Evolutionary conservation across 2,797 vertebrate genomes (phyloP).

Genomic region (Falco novaeseelandiae): DNA sequence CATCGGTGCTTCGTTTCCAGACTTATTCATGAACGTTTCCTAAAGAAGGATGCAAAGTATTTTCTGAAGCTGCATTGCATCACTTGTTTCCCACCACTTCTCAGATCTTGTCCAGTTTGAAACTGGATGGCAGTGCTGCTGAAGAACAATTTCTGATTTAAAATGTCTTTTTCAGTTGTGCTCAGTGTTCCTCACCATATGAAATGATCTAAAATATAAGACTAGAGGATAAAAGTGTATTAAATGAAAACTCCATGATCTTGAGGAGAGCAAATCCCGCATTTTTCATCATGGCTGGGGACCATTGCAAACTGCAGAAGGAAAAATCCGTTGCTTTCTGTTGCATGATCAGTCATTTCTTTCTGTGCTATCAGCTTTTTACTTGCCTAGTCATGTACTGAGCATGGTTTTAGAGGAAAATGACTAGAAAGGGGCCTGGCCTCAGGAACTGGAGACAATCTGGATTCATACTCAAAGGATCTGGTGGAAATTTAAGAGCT

Average conservation of each 20-base stretch:
- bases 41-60: background rate
- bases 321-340: background rate
- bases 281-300: background rate
- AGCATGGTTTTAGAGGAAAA: background rate
- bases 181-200: background rate
- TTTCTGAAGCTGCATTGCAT: background rate
- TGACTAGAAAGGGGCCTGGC: background rate
- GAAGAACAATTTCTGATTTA: background rate
- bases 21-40: background rate
- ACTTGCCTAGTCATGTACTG: background rate
- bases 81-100: background rate
- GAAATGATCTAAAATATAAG: background rate
- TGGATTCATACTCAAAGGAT: background rate
- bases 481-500: background rate
- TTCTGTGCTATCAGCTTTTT: conserved; percentile 3
- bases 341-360: background rate
- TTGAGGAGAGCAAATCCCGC: background rate
- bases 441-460: background rate
- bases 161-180: background rate
- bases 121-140: background rate
- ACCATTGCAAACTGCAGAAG: background rate
- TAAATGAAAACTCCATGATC: background rate
- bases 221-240: background rate
- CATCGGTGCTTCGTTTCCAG: background rate
- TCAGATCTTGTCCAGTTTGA: background rate